Evolutionary conservation across 2,797 vertebrate genomes (phyloP).

Genomic region (Acrossocheilus wenchowensis): DNA sequence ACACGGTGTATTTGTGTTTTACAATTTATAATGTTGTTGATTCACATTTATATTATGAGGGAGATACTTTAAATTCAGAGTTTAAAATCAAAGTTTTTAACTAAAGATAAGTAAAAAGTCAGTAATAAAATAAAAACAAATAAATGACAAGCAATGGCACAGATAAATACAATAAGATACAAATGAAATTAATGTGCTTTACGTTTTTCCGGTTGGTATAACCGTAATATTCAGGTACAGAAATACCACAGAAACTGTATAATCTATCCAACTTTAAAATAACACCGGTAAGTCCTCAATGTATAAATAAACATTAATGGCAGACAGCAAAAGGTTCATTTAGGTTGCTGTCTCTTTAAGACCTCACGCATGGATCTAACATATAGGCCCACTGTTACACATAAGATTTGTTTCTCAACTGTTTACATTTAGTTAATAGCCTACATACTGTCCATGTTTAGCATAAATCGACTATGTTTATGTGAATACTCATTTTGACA

Average conservation of each 20-base stretch:
- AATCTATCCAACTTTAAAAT: background rate
- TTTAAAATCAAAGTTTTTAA: too few species aligned
- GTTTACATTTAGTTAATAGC: background rate
- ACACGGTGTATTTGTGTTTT: too few species aligned
- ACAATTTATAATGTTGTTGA: too few species aligned
- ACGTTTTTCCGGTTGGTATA: background rate
- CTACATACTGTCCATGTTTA: background rate
- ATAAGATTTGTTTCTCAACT: too few species aligned
- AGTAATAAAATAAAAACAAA: background rate
- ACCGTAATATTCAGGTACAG: background rate
- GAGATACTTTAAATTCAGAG: too few species aligned
- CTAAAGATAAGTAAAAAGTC: too few species aligned
- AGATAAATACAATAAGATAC: too few species aligned
- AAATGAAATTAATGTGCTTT: background rate
- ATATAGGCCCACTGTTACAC: too few species aligned
- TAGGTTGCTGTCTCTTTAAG: background rate
- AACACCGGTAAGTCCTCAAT: background rate
- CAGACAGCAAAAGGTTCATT: background rate
- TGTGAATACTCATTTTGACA: background rate
- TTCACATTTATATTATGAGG: too few species aligned
- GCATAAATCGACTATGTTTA: background rate
- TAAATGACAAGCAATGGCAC: background rate
- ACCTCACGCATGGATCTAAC: background rate
- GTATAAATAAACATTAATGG: background rate
- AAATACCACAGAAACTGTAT: background rate